A percentile compares a stretch with the other conserved stretches of the same genome.
phyloP scores from a whole-genome alignment of 2,113 vertebrate genomes.

The Nibea coibor region DNA sequence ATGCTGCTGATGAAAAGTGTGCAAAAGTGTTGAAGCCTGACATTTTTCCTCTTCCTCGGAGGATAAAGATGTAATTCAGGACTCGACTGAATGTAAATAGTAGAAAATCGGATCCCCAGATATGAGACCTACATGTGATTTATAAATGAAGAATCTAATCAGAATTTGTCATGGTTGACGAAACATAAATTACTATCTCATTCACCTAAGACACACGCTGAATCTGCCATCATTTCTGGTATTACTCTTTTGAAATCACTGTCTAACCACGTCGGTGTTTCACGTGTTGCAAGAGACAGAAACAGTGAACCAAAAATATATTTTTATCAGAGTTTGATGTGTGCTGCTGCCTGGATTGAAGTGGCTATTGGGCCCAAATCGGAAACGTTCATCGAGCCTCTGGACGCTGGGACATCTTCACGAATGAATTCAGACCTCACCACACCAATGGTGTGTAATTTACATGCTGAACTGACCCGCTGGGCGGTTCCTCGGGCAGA shows the following conservation, averaged over 20 bases:
- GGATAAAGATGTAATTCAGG: constrained; percentile 36
- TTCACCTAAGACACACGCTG: constrained; percentile 1
- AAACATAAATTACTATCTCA: constrained; percentile 12
- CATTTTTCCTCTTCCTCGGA: constrained; percentile 38
- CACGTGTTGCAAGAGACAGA: not conserved
- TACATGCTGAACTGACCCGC: constrained; percentile 2
- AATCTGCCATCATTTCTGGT: not conserved
- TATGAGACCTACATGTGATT: constrained; percentile 34
- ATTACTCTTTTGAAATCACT: not conserved
- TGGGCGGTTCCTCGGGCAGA: not conserved
- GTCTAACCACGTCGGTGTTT: not conserved
- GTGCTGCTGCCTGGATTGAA: not conserved
- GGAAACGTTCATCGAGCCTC: not conserved
- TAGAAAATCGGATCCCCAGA: constrained; percentile 28
- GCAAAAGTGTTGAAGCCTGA: constrained; percentile 15
- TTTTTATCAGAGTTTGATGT: too few species aligned
- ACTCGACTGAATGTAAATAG: constrained; percentile 25
- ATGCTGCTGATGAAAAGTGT: constrained; percentile 19
- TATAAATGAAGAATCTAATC: constrained; percentile 37
- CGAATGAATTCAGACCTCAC: constrained; percentile 6
- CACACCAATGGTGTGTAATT: constrained; percentile 5
- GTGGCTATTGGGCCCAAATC: not conserved
- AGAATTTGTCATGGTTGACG: constrained; percentile 20
- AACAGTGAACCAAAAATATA: not conserved
- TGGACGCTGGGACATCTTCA: constrained; percentile 14